Evolutionary conservation across 2,797 vertebrate genomes (phyloP).

Genomic region (Melanotaenia pygmaea): DNA sequence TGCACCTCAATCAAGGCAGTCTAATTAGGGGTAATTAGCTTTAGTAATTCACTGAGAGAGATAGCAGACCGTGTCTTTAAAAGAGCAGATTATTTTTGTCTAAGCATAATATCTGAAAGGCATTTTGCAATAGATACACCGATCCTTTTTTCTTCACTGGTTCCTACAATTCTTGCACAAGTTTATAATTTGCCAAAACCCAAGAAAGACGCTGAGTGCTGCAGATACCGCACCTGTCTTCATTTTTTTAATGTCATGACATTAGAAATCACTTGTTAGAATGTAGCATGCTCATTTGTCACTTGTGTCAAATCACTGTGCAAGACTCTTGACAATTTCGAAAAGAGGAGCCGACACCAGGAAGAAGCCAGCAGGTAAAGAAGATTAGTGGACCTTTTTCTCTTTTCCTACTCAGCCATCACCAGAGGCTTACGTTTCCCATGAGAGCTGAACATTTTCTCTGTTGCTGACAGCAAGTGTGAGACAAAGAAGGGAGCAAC

Average conservation of each 20-base stretch:
- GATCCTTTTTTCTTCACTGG: not conserved
- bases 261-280: not conserved
- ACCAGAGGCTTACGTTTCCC: not conserved
- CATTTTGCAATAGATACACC: constrained; percentile 17
- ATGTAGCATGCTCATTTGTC: not conserved
- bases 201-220: not conserved
- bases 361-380: constrained; percentile 12
- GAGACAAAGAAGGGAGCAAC: not conserved
- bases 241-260: not conserved
- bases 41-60: constrained; percentile 64
- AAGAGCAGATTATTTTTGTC: constrained; percentile 26
- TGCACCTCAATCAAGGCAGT: constrained; percentile 77
- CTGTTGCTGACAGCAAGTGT: constrained; percentile 5
- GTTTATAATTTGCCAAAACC: constrained; percentile 9
- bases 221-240: not conserved
- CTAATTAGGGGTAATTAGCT: constrained; percentile 80
- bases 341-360: not conserved
- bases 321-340: not conserved
- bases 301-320: constrained; percentile 2
- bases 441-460: constrained; percentile 15
- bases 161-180: not conserved
- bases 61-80: constrained; percentile 58
- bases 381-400: constrained; percentile 12
- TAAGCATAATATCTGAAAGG: constrained; percentile 26
- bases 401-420: constrained; percentile 8